phyloP scores from a whole-genome alignment of 2,888 invertebrate genomes.

The Cheilosia urbana region DNA sequence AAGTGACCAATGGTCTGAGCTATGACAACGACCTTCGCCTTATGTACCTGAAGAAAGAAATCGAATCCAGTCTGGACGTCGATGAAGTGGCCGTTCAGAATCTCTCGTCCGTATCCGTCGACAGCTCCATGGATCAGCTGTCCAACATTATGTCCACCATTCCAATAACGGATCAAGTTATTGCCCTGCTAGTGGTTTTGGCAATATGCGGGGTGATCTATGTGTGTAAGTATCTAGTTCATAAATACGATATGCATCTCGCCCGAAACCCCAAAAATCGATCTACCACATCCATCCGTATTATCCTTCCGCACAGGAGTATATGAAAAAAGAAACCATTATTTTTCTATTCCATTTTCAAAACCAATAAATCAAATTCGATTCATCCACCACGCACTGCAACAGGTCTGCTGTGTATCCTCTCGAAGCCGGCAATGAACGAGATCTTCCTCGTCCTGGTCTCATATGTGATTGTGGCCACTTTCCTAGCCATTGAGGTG shows the following conservation, averaged over 20 bases:
- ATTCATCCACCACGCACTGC: conserved; percentile 7
- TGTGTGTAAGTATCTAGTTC: conserved; percentile 84
- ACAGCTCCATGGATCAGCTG: conserved; percentile 45
- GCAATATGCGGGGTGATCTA: conserved; percentile 85
- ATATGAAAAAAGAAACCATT: neutral
- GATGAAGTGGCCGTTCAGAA: conserved; percentile 39
- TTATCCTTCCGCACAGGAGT: conserved; percentile 2
- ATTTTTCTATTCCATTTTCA: conserved; percentile 20
- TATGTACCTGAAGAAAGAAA: conserved; percentile 66
- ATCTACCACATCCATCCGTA: conserved; percentile 16
- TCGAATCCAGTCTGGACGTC: conserved; percentile 39
- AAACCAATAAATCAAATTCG: conserved; percentile 63
- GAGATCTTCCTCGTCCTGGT: conserved; percentile 94
- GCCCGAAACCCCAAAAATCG: conserved; percentile 26
- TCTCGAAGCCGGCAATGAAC: conserved; percentile 93
- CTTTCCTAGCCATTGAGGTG: conserved; percentile 90
- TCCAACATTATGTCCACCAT: conserved; percentile 74
- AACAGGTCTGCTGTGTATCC: conserved; percentile 88
- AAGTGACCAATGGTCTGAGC: conserved; percentile 54
- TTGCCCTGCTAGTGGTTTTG: conserved; percentile 82
- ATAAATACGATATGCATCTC: neutral
- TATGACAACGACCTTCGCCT: conserved; percentile 57
- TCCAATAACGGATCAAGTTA: conserved; percentile 82
- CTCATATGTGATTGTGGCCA: conserved; percentile 92
- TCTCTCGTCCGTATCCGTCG: conserved; percentile 13